Evolutionary conservation across 2,888 invertebrate genomes (phyloP).

Genomic region (Taenaris catops): DNA sequence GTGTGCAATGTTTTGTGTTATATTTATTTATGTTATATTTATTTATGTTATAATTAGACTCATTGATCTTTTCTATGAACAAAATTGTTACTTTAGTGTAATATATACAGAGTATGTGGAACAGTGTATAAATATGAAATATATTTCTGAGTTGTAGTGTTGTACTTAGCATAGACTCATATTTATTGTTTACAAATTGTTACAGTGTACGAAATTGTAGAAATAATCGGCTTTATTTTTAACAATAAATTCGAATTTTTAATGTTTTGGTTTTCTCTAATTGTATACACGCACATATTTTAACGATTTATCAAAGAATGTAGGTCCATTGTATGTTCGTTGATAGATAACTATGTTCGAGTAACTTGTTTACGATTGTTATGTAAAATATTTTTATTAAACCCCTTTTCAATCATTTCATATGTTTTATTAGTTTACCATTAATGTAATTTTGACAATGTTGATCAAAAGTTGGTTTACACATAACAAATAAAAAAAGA

Average conservation of each 20-base stretch:
- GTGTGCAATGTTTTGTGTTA: slow-evolving; percentile 30
- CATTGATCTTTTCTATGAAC: slow-evolving; percentile 5
- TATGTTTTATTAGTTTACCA: background rate
- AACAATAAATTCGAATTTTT: too few relatives aligned
- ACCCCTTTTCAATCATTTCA: slow-evolving; percentile 23
- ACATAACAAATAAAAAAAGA: too few relatives aligned
- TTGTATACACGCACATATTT: slow-evolving; percentile 2
- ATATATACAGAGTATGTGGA: slow-evolving; percentile 2
- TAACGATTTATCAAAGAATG: slow-evolving; percentile 9
- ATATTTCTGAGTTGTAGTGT: slow-evolving; percentile 5
- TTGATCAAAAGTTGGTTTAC: too few relatives aligned
- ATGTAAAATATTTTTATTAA: slow-evolving; percentile 30
- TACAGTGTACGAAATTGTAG: too few relatives aligned
- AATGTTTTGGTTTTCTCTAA: too few relatives aligned
- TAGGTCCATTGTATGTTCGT: slow-evolving; percentile 22
- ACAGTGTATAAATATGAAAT: slow-evolving; percentile 1
- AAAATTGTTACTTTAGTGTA: slow-evolving; percentile 14
- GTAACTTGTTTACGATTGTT: slow-evolving; percentile 26
- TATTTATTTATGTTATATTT: slow-evolving; percentile 29
- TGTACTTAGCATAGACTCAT: slow-evolving; percentile 11
- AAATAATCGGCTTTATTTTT: too few relatives aligned
- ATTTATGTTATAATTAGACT: slow-evolving; percentile 12
- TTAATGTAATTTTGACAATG: too few relatives aligned
- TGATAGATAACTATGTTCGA: slow-evolving; percentile 24
- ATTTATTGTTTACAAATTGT: slow-evolving; percentile 7